Base-by-base conservation (phyloP, 2,797 vertebrate species). In the Crenichthys baileyi region DNA sequence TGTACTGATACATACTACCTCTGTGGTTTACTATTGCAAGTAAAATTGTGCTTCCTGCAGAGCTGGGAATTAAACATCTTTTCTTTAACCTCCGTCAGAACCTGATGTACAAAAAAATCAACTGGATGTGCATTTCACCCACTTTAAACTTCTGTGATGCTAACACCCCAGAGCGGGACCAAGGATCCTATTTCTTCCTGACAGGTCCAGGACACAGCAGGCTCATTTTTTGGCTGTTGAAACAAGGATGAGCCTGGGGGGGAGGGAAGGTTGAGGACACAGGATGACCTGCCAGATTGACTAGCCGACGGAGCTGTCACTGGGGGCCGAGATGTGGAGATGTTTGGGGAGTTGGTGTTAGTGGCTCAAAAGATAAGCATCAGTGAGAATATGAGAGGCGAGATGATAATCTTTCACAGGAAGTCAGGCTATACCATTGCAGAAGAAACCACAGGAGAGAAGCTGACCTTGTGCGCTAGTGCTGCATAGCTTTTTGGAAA, bases 341-440 rank as follows among this genome's bases (percentile, higher is more conserved):
- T 86, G 90, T 86, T 90, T 65, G 6, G 92, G 89, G 87, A 89
- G 79, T 88, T 90, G 86, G 76, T 76, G 81, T 90, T 91, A 82
- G 88, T 48, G 78, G 90, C 91, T 95, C 90, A 86, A 68, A 79
- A 90, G 94, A 95, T 94, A 93, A 94, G 89, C 84, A 94, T 95
- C 94, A 84, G 83, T 89, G 90, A 90, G 91, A 94, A 93, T 93
- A 91, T 90, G 91, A 91, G 93, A 91, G 89, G 85, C 88, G 9
- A 88, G 89, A 94, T 91, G 84, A 29, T 83, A 93, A 92, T 92
- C 95, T 88, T 78, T 90, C 68, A 91, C 91, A 95, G 93, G 93
- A 96, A 96, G 93, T 91, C 85, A 94, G 89, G 84, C 90, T 90
- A 89, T 87, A 89, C 79, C 83, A 80, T 91, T 88, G 90, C 91